Base-by-base conservation (phyloP, 2,113 vertebrate genomes). In the Vulpes lagopus region DNA sequence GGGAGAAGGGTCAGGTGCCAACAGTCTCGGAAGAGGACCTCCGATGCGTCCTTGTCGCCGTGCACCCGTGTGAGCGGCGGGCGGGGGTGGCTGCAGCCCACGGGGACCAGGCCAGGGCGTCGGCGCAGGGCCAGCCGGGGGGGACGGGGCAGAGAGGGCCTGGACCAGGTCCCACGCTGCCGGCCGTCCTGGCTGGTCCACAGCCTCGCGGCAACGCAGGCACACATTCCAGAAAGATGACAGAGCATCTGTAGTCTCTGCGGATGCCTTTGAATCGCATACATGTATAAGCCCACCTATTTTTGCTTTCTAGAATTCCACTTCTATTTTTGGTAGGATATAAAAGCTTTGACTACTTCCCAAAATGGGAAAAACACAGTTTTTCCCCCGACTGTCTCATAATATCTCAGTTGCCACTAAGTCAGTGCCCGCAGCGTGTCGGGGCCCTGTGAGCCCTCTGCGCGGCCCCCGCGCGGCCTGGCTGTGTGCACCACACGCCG, bases 231-330 rank as follows among this genome's bases (percentile, higher is more conserved):
- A 73, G 71, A 71, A 87, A 16, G 64, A 59, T 95, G 96, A 96
- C 57, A 94, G 51, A 16, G 88, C 91, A 74, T 14, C 5, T 2
- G 4, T 4, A 14, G 79, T 38, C 82, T 6, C 4, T n/a, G 87
- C 1, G 14, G 73, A 22, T 59, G 0, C 11, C 19, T 87, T 15
- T 35, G 94, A 89, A 59, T 38, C 0, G 79, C 74, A 57, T 17
- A 43, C 91, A 60, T 62, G 49, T 60, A 80, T 11, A 38, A 90
- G 57, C 96, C 94, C 94, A 95, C 96, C 90, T 95, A 87, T 94
- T 97, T 97, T 91, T 97, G 96, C 97, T 97, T 97, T 93, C 96
- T 95, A 97, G 96, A 97, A 97, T 97, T 96, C 96, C 96, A 91
- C 62, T 96, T 96, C 97, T 97, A 97, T 98, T 97, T 98, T 97